Conservation (phyloP, 2,888 invertebrate genomes). For the Polyommatus icarus region DNA sequence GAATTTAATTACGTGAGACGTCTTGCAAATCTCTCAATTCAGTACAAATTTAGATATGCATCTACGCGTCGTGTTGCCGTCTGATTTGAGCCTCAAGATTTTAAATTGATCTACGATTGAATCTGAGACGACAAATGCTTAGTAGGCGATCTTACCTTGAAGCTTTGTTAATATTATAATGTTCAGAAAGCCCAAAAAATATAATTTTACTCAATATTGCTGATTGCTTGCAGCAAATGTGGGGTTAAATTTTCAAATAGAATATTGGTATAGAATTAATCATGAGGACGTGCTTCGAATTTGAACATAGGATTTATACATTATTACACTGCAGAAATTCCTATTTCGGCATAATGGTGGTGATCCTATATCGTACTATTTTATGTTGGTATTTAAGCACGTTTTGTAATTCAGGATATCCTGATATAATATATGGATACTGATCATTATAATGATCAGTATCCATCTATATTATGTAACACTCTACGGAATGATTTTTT, state of each 20-base stretch:
- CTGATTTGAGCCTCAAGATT: too few relatives aligned
- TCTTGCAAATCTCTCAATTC: too few relatives aligned
- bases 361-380: background rate
- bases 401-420: background rate
- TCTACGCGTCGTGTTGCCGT: too few relatives aligned
- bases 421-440: too few relatives aligned
- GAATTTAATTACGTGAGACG: too few relatives aligned
- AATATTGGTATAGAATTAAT: conserved; percentile 11
- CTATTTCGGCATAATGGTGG: background rate
- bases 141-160: too few relatives aligned
- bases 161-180: background rate
- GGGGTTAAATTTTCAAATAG: conserved; percentile 3
- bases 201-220: background rate
- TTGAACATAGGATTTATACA: conserved; percentile 13
- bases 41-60: too few relatives aligned
- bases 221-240: conserved; percentile 2
- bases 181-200: background rate
- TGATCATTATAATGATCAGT: background rate
- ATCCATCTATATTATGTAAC: too few relatives aligned
- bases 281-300: conserved; percentile 10
- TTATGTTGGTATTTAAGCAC: background rate
- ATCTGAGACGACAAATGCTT: too few relatives aligned
- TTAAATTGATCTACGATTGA: too few relatives aligned
- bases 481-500: too few relatives aligned
- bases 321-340: conserved; percentile 10